Evolutionary conservation across 2,113 vertebrate species (phyloP).

Genomic region (Perccottus glenii): DNA sequence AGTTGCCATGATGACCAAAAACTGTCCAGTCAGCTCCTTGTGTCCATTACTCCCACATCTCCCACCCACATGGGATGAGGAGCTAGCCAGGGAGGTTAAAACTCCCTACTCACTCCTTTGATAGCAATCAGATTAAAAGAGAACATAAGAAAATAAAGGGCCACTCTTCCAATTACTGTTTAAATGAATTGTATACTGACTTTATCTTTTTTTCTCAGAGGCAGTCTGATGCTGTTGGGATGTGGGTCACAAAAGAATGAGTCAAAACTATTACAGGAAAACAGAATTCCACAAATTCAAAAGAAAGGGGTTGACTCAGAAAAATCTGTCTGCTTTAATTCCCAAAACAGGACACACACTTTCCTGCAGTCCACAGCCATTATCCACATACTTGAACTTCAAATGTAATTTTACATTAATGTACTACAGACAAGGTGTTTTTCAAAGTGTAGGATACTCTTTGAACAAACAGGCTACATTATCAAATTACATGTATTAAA

Average conservation of each 20-base stretch:
- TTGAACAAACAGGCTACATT: too few relatives aligned
- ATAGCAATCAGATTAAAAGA: background rate
- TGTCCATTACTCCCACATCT: constrained; percentile 24
- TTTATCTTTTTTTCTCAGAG: constrained; percentile 58
- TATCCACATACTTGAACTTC: background rate
- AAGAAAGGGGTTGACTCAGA: constrained; percentile 58
- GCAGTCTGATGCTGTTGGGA: constrained; percentile 25
- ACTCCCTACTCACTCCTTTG: constrained; percentile 7
- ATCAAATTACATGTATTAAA: too few relatives aligned
- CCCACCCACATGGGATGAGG: constrained; percentile 41
- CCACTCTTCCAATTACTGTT: constrained; percentile 12
- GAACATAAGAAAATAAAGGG: constrained; percentile 15
- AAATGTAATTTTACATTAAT: too few relatives aligned
- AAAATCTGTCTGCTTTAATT: constrained; percentile 38
- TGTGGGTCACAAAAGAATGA: constrained; percentile 46
- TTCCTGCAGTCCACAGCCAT: constrained; percentile 7
- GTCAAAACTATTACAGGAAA: constrained; percentile 63
- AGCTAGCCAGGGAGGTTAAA: constrained; percentile 3
- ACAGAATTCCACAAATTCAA: constrained; percentile 49
- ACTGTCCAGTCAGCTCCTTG: constrained; percentile 53
- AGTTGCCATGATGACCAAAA: constrained; percentile 25
- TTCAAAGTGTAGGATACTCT: too few relatives aligned
- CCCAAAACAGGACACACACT: constrained; percentile 49
- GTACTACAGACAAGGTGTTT: too few relatives aligned
- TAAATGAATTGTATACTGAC: background rate